These are phyloP conservation scores for Leptinotarsa lineolata DNA, from an alignment of 1,140 invertebrate genomes.

Conservation along the genomic window DNA sequence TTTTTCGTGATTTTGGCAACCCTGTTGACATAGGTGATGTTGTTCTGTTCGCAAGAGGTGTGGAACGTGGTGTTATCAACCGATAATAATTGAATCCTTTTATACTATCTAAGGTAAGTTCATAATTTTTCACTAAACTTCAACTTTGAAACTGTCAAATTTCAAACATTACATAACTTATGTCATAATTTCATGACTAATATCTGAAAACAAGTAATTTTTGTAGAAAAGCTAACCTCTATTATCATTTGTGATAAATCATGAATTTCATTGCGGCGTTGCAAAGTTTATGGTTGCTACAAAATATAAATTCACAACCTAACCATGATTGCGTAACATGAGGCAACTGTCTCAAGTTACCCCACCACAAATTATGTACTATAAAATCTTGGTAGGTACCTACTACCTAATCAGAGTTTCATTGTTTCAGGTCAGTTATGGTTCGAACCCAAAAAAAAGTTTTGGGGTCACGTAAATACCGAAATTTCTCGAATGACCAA, in stretches of 20 bases:
- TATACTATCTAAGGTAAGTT: no score
- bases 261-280: no score
- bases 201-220: slow-evolving; percentile 1
- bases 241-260: no score
- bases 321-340: neutral
- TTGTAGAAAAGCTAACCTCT: slow-evolving; percentile 2
- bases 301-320: neutral
- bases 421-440: slow-evolving; percentile 7
- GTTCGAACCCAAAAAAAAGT: neutral
- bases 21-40: slow-evolving; percentile 12
- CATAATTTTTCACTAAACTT: no score
- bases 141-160: no score
- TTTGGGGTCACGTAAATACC: neutral
- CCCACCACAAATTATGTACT: slow-evolving; percentile 4
- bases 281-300: no score
- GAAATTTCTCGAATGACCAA: neutral
- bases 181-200: neutral
- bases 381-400: neutral
- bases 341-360: neutral
- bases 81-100: slow-evolving; percentile 13
- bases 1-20: slow-evolving; percentile 14
- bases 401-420: neutral
- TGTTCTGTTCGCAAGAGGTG: slow-evolving; percentile 17
- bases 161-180: neutral
- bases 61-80: slow-evolving; percentile 12